phyloP scores from a whole-genome alignment of 2,888 invertebrate genomes.

The Branchellion lobata region DNA sequence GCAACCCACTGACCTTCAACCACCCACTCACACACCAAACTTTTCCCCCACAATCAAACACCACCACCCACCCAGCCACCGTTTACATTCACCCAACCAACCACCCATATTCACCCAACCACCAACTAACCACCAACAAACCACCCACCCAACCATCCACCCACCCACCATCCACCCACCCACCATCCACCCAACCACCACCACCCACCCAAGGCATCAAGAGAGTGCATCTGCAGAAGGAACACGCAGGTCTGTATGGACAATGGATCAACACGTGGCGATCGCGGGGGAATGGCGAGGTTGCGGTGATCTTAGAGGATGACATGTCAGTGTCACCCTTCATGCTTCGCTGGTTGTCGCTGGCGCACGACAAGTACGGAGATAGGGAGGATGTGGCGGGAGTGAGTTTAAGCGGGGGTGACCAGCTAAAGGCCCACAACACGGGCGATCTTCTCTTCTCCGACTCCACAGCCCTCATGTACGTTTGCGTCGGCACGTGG shows the following conservation, averaged over 20 bases:
- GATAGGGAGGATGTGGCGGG: conserved; percentile 28
- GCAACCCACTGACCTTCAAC: too few species aligned
- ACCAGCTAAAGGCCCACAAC: conserved; percentile 40
- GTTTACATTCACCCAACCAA: too few species aligned
- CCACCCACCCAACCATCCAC: neutral
- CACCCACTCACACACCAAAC: too few species aligned
- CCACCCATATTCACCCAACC: too few species aligned
- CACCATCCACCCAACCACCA: neutral
- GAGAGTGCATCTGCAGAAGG: conserved; percentile 46
- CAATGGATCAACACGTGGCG: conserved; percentile 50
- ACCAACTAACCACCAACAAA: neutral
- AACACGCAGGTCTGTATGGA: conserved; percentile 48
- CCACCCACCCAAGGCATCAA: conserved; percentile 4
- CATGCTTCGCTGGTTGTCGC: conserved; percentile 45
- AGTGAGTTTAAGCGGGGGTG: conserved; percentile 47
- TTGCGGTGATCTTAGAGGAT: conserved; percentile 48
- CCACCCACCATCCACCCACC: neutral
- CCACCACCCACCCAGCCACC: too few species aligned
- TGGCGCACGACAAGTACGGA: conserved; percentile 31
- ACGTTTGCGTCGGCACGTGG: conserved; percentile 47
- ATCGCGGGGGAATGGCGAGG: conserved; percentile 30
- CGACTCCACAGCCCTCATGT: conserved; percentile 32
- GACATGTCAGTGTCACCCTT: conserved; percentile 46
- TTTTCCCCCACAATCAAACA: too few species aligned
- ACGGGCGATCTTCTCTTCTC: neutral